Evolutionary conservation across 2,888 invertebrate genomes (phyloP).

Genomic region (Ernsta delagoae): DNA sequence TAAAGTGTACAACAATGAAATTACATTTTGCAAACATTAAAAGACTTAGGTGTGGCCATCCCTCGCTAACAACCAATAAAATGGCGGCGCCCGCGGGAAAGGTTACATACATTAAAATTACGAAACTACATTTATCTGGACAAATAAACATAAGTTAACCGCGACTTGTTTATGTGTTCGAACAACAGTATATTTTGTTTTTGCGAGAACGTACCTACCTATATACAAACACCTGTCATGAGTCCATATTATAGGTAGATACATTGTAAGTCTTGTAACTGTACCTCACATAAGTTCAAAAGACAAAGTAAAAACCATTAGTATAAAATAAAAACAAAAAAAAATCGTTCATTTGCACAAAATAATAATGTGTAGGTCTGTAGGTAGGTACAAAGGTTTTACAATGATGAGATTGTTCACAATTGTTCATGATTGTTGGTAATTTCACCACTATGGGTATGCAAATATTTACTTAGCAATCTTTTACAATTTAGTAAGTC

Average conservation of each 20-base stretch:
- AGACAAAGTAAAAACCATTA: too few relatives aligned
- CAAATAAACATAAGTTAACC: slow-evolving; percentile 25
- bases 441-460: too few relatives aligned
- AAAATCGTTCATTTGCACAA: too few relatives aligned
- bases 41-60: neutral
- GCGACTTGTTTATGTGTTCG: slow-evolving; percentile 18
- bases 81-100: slow-evolving; percentile 1
- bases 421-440: too few relatives aligned
- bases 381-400: too few relatives aligned
- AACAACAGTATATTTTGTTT: slow-evolving; percentile 25
- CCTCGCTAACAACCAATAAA: slow-evolving; percentile 6
- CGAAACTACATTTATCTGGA: slow-evolving; percentile 33
- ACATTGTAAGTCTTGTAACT: neutral
- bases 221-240: slow-evolving; percentile 20
- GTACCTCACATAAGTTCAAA: too few relatives aligned
- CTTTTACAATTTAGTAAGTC: too few relatives aligned
- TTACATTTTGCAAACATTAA: neutral
- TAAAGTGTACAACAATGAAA: too few relatives aligned
- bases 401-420: too few relatives aligned
- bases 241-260: neutral
- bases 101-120: slow-evolving; percentile 32
- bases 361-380: too few relatives aligned
- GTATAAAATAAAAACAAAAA: too few relatives aligned
- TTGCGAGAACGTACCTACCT: neutral
- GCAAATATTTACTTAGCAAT: too few relatives aligned